These are phyloP conservation scores for Poeciliopsis presidionis DNA, from an alignment of 2,797 vertebrate genomes.

Conservation along the genomic window DNA sequence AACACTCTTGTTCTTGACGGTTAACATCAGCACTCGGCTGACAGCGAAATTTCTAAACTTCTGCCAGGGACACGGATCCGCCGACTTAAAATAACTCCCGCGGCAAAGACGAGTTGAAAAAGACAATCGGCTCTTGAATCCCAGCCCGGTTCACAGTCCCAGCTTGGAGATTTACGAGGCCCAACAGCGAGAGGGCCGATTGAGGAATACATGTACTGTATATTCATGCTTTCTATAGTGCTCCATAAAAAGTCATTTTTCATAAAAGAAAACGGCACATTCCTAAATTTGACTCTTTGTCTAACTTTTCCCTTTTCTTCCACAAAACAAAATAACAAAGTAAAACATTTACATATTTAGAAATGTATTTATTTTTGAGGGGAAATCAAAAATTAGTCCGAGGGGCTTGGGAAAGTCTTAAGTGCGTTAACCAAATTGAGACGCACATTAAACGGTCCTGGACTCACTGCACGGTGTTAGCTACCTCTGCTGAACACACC, in stretches of 20 bases:
- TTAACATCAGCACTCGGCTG: constrained; percentile 68
- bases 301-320: constrained; percentile 37
- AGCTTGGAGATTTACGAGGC: constrained; percentile 64
- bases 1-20: constrained; percentile 60
- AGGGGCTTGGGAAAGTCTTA: constrained; percentile 5
- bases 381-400: not conserved
- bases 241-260: constrained; percentile 52
- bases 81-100: constrained; percentile 58
- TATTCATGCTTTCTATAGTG: constrained; percentile 68
- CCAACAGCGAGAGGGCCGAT: constrained; percentile 61
- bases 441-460: not conserved
- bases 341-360: not conserved
- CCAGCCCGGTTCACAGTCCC: constrained; percentile 50
- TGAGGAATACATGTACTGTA: constrained; percentile 70
- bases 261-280: constrained; percentile 63
- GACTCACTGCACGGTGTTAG: constrained; percentile 19
- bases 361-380: not conserved
- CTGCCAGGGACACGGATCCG: constrained; percentile 62
- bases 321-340: not conserved
- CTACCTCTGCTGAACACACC: constrained; percentile 23
- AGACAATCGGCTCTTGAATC: constrained; percentile 68
- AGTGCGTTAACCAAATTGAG: constrained; percentile 16
- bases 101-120: constrained; percentile 64
- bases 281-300: constrained; percentile 68
- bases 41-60: constrained; percentile 51